A percentile compares a stretch with the other conserved stretches of the same genome.
Conservation (phyloP, 2,113 vertebrate genomes). For the Geococcyx californianus region DNA sequence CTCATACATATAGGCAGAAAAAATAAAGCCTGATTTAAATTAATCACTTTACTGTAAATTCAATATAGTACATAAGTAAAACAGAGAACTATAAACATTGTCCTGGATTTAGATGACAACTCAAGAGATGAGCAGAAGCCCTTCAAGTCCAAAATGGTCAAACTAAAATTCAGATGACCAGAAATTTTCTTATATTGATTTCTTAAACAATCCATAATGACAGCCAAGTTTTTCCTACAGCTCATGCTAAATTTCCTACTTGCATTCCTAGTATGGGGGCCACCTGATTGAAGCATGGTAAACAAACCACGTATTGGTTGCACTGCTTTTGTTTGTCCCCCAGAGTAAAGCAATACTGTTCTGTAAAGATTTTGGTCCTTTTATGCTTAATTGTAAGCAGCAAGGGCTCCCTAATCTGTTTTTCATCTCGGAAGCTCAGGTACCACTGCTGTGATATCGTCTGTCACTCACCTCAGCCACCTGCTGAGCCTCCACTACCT, state of each 20-base stretch:
- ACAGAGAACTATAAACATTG: neutral
- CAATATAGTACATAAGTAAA: neutral
- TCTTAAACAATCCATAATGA: neutral
- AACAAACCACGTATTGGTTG: neutral
- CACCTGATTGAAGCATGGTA: neutral
- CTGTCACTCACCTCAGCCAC: conserved; percentile 88
- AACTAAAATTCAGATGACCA: neutral
- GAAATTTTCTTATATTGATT: neutral
- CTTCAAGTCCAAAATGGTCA: neutral
- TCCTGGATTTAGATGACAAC: neutral
- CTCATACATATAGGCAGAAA: neutral
- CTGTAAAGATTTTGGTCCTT: neutral
- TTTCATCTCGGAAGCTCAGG: conserved; percentile 46
- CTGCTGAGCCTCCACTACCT: conserved; percentile 88
- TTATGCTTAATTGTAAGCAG: neutral
- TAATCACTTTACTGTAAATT: neutral
- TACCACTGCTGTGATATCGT: conserved; percentile 50
- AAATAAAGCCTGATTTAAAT: neutral
- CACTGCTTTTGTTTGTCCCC: neutral
- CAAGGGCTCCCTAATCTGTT: neutral
- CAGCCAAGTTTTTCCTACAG: neutral
- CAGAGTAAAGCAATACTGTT: neutral
- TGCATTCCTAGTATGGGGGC: neutral
- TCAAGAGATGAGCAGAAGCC: neutral
- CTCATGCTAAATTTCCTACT: neutral